Conservation (phyloP, 2,113 vertebrate genomes). For the Stomatorhinus ivindoensis region DNA sequence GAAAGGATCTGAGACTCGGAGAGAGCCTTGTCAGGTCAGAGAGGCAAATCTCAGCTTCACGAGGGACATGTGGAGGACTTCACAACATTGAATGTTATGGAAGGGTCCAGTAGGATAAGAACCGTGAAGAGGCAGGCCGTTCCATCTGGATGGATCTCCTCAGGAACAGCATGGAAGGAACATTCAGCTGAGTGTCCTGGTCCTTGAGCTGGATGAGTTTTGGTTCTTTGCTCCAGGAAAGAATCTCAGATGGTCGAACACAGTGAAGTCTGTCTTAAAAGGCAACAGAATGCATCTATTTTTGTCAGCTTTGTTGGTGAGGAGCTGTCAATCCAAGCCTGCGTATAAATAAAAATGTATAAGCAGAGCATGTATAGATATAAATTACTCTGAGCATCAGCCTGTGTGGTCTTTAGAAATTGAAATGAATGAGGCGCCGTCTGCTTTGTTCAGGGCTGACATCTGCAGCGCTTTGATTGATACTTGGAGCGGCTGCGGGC, state of each 20-base stretch:
- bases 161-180: neutral
- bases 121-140: neutral
- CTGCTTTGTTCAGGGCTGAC: conserved; percentile 6
- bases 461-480: conserved; percentile 8
- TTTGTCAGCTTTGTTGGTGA: neutral
- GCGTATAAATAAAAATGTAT: neutral
- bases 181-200: neutral
- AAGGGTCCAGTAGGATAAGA: neutral
- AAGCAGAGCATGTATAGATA: neutral
- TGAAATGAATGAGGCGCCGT: conserved; percentile 7
- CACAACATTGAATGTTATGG: neutral
- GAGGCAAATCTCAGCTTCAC: neutral
- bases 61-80: neutral
- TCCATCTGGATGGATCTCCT: neutral
- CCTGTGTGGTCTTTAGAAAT: neutral
- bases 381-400: conserved; percentile 4
- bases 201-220: neutral
- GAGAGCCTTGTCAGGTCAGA: neutral
- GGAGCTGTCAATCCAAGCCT: neutral
- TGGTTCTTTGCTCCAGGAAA: neutral
- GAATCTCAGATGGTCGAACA: neutral
- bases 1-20: neutral
- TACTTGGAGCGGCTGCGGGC: neutral
- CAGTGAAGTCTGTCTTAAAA: neutral
- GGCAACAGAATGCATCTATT: neutral